Base-by-base conservation (phyloP, 2,113 vertebrate species). In the Campylorhamphus procurvoides region DNA sequence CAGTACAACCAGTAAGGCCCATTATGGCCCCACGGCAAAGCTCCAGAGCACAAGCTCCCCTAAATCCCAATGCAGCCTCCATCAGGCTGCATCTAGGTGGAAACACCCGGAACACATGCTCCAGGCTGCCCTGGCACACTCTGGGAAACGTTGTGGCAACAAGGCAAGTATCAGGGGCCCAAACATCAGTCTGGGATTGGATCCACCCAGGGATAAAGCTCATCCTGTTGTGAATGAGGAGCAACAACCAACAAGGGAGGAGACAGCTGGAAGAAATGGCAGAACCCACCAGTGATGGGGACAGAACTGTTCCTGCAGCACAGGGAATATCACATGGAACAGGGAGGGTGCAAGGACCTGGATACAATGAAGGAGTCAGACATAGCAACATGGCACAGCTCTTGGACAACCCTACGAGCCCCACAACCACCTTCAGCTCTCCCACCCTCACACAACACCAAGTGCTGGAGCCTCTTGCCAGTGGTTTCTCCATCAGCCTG, bases 31-130 rank as follows among this genome's bases (percentile, higher is more conserved):
- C 53, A 63, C 0, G 18, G 66, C 46, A 62, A 25, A 83, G 28
- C 22, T 39, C 39, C n/a, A 52, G n/a, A 68, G 62, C 39, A 85
- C 18, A 18, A 12, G 33, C 11, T 37, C 13, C 58, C 56, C 24
- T 8, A 44, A 72, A 66, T 9, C 19, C 35, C 79, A 42, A 0
- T 0, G 16, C 44, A 42, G 2, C 1, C 11, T 22, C n/a, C 66
- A 22, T 5, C 31, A 27, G 82, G 27, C 29, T 7, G 47, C 42
- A 16, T 3, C 46, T 18, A 24, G 42, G n/a, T 3, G 24, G 33
- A 6, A 67, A 46, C 69, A 75, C 46, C 60, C 33, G 33, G 12
- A 62, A 29, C 47, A 15, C 19, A 24, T 4, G 2, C 52, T 79
- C 50, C 90, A 50, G 18, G 39, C 56, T 89, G 53, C 59, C 63